Base-by-base conservation (phyloP, 2,797 vertebrate species). In the Poecilia velifera region DNA sequence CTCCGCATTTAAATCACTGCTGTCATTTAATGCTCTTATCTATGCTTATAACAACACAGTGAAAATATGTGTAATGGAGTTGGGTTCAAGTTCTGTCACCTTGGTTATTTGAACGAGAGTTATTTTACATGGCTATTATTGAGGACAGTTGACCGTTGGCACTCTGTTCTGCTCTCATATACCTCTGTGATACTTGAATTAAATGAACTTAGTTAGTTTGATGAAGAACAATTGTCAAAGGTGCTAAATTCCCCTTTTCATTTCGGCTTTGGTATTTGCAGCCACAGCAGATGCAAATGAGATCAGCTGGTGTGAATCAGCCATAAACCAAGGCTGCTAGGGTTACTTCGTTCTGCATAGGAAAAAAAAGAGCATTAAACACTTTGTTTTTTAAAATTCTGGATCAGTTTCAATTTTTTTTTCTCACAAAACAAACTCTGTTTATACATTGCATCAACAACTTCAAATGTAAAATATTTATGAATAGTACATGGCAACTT, bases 121-220 rank as follows among this genome's bases (percentile, higher is more conserved):
- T 76, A 31, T 79, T 86, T 84, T 49, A 77, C 51, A 70, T 51
- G 70, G 53, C 36, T 71, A 70, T 84, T 82, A 76, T 51, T 78
- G 68, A 80, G 76, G 20, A 78, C 82, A 83, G 25, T 45, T 45
- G 53, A 57, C 73, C 45, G 64, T 73, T 43, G 18, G 14, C 53
- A 78, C 49, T 64, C 14, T 75, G 16, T 57, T 64, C 25, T 76
- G 22, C 46, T 62, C 53, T n/a, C 45, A 13, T 64, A 13, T 76
- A 16, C 83, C 34, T 82, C 28, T 82, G 45, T 78, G 28, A 74
- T 55, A 49, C 34, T 80, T 80, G 31, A 81, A 73, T 73, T 45
- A 78, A 82, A n/a, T 64, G 25, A 31, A 76, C 46, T 28, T 74
- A 71, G n/a, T 20, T 3, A 8, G 39, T 7, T 3, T 12, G 12